Conservation (phyloP, 1,140 invertebrate species). For the Bombyx mandarina region DNA sequence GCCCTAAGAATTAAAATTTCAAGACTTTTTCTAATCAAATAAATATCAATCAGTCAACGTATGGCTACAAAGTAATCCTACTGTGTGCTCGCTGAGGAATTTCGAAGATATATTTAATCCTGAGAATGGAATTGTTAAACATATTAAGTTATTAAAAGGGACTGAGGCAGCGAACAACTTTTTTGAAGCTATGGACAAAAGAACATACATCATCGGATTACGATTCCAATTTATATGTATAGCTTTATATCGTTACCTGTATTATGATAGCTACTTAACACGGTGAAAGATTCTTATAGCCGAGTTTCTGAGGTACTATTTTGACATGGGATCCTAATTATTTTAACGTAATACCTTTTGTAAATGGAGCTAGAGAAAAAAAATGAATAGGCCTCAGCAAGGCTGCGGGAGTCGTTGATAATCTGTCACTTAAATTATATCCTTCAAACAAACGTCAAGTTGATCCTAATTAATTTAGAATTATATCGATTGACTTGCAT, state of each 20-base stretch:
- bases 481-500: too few relatives aligned
- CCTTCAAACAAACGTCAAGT: constrained; percentile 8
- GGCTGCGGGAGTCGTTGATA: constrained; percentile 24
- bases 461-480: too few relatives aligned
- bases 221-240: constrained; percentile 49
- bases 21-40: constrained; percentile 2
- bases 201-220: constrained; percentile 57
- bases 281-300: constrained; percentile 30
- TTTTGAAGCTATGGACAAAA: constrained; percentile 39
- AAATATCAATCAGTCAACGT: not conserved
- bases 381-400: constrained; percentile 28
- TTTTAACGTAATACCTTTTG: constrained; percentile 55
- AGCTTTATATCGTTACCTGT: constrained; percentile 38
- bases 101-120: constrained; percentile 7
- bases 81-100: constrained; percentile 10
- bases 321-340: constrained; percentile 62
- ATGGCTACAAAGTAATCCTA: constrained; percentile 8
- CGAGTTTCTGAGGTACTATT: constrained; percentile 40
- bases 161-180: constrained; percentile 30
- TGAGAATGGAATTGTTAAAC: constrained; percentile 48
- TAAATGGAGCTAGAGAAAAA: constrained; percentile 26
- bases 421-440: constrained; percentile 40
- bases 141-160: constrained; percentile 56
- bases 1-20: not conserved
- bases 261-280: constrained; percentile 48